These are phyloP conservation scores for Leptinotarsa peninsularis DNA, from an alignment of 2,888 invertebrate species.

Conservation along the genomic window DNA sequence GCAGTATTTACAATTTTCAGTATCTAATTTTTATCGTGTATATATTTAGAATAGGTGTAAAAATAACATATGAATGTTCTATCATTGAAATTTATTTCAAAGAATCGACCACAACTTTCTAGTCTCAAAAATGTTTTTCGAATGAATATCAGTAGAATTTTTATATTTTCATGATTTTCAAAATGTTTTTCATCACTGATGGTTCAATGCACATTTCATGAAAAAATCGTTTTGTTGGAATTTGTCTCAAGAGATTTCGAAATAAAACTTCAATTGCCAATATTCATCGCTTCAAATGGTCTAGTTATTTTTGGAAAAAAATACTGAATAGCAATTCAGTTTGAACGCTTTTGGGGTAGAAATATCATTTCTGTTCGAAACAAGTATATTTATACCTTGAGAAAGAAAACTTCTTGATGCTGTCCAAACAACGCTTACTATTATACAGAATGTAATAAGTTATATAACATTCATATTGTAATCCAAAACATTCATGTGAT, in stretches of 20 bases:
- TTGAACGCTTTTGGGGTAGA: background rate
- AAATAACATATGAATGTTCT: conserved; percentile 19
- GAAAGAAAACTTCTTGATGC: no score
- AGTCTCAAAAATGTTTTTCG: conserved; percentile 15
- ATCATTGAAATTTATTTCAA: conserved; percentile 16
- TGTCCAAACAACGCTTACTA: no score
- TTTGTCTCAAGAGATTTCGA: no score
- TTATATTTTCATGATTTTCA: background rate
- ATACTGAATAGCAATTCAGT: background rate
- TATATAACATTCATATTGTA: no score
- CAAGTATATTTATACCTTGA: background rate
- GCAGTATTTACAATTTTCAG: conserved; percentile 16
- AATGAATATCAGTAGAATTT: conserved; percentile 7
- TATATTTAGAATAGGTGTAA: conserved; percentile 17
- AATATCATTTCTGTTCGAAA: background rate
- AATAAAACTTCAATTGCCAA: no score
- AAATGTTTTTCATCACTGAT: background rate
- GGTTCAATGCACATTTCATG: background rate
- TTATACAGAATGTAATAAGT: no score
- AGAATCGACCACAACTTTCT: conserved; percentile 17
- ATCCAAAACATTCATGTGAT: no score
- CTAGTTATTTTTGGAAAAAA: background rate
- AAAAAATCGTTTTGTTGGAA: background rate
- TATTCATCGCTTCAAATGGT: no score
- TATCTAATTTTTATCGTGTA: conserved; percentile 14